Evolutionary conservation across 1,140 invertebrate species (phyloP).

Genomic region (Spodoptera frugiperda): DNA sequence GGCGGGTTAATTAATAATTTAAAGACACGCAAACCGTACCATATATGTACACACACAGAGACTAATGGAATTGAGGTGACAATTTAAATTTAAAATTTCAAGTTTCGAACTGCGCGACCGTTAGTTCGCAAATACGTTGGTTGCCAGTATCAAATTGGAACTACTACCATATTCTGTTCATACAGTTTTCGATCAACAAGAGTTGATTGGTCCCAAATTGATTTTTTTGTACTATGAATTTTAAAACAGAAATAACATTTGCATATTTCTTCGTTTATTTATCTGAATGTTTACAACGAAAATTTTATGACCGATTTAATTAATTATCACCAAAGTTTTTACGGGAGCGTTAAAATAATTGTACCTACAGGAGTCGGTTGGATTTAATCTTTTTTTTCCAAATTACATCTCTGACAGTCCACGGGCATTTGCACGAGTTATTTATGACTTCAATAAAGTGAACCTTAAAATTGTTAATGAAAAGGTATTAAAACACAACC

Average conservation of each 20-base stretch:
- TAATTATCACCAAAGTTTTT: conserved; percentile 15
- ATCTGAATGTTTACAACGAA: not conserved
- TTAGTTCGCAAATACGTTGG: not conserved
- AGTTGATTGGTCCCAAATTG: conserved; percentile 29
- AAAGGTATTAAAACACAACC: conserved; percentile 83
- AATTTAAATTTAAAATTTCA: conserved; percentile 58
- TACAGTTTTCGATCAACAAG: conserved; percentile 10
- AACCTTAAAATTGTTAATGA: conserved; percentile 86
- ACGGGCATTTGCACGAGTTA: conserved; percentile 76
- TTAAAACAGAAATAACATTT: not conserved
- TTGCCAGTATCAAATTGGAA: conserved; percentile 21
- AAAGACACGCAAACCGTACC: conserved; percentile 55
- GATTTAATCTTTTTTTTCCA: conserved; percentile 66
- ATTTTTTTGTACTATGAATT: not conserved
- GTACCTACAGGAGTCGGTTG: not conserved
- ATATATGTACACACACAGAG: conserved; percentile 47
- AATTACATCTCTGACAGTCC: conserved; percentile 73
- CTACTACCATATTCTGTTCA: conserved; percentile 34
- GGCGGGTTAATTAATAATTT: conserved; percentile 83
- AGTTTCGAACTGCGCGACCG: not conserved
- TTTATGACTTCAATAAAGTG: conserved; percentile 84
- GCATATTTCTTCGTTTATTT: not conserved
- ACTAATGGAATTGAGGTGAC: conserved; percentile 63
- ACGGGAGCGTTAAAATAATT: conserved; percentile 30
- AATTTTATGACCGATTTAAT: not conserved